Percentiles rank a stretch among this genome's conserved stretches.
Evolutionary conservation across 2,888 invertebrate genomes (phyloP).

Genomic region (Amitus sp.): DNA sequence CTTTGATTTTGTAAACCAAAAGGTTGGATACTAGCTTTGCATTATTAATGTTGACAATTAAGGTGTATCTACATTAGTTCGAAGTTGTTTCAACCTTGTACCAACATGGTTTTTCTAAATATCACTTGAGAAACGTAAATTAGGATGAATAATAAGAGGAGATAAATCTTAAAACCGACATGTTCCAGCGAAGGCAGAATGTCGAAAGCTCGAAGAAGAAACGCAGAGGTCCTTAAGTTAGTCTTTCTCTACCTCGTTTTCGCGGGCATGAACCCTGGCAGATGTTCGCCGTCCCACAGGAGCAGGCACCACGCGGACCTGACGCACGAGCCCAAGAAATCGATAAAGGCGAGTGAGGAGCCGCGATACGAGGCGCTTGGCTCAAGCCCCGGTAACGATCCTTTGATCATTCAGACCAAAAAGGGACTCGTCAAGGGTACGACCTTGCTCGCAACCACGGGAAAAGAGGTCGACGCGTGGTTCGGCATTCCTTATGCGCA

Average conservation of each 20-base stretch:
- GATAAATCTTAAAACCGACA: not conserved
- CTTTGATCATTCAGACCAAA: constrained; percentile 79
- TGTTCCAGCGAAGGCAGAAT: constrained; percentile 45
- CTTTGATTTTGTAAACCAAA: no score
- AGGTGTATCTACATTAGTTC: no score
- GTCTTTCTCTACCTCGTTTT: constrained; percentile 47
- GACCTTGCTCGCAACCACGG: constrained; percentile 78
- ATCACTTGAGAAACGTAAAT: no score
- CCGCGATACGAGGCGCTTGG: constrained; percentile 64
- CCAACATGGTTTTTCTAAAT: no score
- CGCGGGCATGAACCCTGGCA: constrained; percentile 49
- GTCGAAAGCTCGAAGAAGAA: constrained; percentile 53
- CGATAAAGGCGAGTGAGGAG: constrained; percentile 56
- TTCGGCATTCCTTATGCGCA: constrained; percentile 85
- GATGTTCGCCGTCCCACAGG: constrained; percentile 58
- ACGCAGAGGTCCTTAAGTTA: constrained; percentile 51
- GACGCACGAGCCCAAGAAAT: constrained; percentile 49
- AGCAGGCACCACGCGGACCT: constrained; percentile 60
- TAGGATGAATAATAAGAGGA: no score
- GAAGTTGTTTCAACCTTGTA: no score
- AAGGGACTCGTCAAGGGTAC: constrained; percentile 82
- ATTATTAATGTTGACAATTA: no score
- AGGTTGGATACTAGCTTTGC: no score
- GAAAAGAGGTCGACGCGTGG: constrained; percentile 86
- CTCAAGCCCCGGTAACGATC: constrained; percentile 70